Percentiles rank a stretch among this genome's conserved stretches.
phyloP scores from a whole-genome alignment of 2,113 vertebrate genomes.

The Calyptomena viridis region DNA sequence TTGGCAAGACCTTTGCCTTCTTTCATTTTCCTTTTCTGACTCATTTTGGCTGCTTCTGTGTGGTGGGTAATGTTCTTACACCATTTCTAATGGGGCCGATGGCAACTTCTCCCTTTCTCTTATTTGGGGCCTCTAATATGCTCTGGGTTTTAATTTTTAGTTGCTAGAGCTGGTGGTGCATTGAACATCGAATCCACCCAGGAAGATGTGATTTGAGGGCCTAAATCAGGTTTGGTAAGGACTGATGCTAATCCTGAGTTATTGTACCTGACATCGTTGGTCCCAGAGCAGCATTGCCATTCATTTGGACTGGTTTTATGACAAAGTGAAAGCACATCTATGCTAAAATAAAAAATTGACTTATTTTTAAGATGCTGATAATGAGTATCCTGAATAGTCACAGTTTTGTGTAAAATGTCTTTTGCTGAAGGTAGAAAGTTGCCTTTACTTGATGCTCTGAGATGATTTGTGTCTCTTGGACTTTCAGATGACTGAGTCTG shows the following conservation, averaged over 20 bases:
- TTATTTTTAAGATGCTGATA: background rate
- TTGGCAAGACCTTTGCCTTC: background rate
- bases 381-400: background rate
- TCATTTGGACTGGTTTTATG: background rate
- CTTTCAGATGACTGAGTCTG: background rate
- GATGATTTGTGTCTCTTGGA: background rate
- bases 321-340: background rate
- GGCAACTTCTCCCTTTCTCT: background rate
- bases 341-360: background rate
- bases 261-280: accelerated
- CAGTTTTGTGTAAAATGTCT: background rate
- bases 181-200: background rate
- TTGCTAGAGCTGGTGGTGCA: background rate
- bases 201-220: background rate
- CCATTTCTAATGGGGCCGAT: background rate
- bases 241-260: background rate
- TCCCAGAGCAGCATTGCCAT: background rate
- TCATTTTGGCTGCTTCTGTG: background rate
- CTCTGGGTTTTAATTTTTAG: background rate
- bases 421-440: background rate
- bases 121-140: background rate
- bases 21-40: background rate
- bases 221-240: background rate
- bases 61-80: background rate
- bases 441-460: background rate